Conservation (phyloP, 2,888 invertebrate genomes). For the Oscheius sp. region DNA sequence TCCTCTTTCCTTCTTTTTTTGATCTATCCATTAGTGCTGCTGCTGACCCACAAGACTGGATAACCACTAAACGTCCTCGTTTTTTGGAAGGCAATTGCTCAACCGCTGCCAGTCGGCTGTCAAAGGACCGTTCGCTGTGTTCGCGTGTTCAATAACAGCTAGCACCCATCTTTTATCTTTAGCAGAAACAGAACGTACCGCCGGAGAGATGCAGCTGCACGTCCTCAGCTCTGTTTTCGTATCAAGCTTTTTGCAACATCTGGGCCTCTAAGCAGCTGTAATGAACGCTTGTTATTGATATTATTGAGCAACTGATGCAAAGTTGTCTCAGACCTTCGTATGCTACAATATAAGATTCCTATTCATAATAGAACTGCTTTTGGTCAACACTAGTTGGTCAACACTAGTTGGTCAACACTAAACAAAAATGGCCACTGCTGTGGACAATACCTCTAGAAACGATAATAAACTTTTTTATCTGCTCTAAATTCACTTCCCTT, state of each 20-base stretch:
- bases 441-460: too few relatives aligned
- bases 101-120: slow-evolving; percentile 33
- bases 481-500: too few relatives aligned
- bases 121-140: slow-evolving; percentile 28
- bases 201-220: neutral
- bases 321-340: too few relatives aligned
- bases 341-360: too few relatives aligned
- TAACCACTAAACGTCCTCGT: slow-evolving; percentile 20
- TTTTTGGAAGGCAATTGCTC: slow-evolving; percentile 22
- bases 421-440: too few relatives aligned
- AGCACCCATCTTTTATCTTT: slow-evolving; percentile 10
- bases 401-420: too few relatives aligned
- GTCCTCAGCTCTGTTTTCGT: neutral
- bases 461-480: too few relatives aligned
- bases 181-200: neutral
- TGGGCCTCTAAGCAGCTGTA: slow-evolving; percentile 14
- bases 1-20: neutral
- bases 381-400: too few relatives aligned
- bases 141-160: slow-evolving; percentile 22
- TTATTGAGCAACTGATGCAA: too few relatives aligned
- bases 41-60: neutral
- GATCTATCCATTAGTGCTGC: neutral
- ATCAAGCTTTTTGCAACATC: slow-evolving; percentile 18
- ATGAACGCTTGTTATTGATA: slow-evolving; percentile 10
- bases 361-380: too few relatives aligned